phyloP scores from a whole-genome alignment of 2,888 invertebrate species.

The Globia sparganii region DNA sequence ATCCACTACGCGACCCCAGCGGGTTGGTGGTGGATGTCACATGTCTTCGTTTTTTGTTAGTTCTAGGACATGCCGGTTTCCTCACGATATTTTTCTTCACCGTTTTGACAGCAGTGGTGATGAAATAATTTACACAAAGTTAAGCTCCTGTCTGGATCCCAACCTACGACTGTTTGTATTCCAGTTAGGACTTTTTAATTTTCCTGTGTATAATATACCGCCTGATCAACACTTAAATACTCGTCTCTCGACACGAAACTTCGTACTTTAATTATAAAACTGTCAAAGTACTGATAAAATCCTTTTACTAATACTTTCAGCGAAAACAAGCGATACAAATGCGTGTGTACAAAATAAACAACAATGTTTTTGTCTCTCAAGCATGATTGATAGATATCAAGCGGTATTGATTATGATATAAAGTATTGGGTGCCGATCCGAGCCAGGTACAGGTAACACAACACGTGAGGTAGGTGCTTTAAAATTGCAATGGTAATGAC shows the following conservation, averaged over 20 bases:
- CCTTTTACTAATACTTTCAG: constrained; percentile 26
- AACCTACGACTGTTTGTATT: no score
- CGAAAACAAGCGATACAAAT: neutral
- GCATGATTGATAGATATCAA: constrained; percentile 56
- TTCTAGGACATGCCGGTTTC: neutral
- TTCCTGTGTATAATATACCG: neutral
- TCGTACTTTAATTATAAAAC: constrained; percentile 38
- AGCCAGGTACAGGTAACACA: constrained; percentile 62
- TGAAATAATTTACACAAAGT: neutral
- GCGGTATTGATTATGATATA: constrained; percentile 64
- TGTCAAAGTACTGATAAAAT: constrained; percentile 32
- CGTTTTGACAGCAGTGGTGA: neutral
- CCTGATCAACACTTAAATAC: constrained; percentile 7
- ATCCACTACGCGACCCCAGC: neutral
- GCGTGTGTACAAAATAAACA: constrained; percentile 30
- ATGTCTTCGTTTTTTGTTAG: neutral
- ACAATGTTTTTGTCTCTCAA: constrained; percentile 45
- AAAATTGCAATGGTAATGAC: constrained; percentile 34
- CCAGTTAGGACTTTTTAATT: neutral
- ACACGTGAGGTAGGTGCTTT: constrained; percentile 12
- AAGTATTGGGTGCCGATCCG: constrained; percentile 60
- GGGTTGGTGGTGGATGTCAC: neutral
- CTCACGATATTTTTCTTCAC: neutral
- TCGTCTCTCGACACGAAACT: neutral
- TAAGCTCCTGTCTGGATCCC: no score